These are phyloP conservation scores for Calidris pygmaea DNA, from an alignment of 2,113 vertebrate genomes.

Conservation along the genomic window DNA sequence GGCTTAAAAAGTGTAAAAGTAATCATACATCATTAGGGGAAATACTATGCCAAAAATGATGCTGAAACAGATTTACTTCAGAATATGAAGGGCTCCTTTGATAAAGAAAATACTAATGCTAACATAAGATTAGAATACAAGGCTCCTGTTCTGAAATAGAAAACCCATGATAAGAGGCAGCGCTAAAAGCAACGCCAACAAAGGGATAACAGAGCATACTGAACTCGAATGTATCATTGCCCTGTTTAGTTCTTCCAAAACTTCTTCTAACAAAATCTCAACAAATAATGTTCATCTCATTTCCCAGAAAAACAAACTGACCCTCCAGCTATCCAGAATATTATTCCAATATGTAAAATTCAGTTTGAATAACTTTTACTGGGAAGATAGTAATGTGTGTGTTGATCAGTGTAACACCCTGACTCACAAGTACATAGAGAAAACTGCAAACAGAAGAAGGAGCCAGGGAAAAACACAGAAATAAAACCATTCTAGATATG, in stretches of 20 bases:
- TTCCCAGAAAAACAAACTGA: neutral
- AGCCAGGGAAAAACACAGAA: neutral
- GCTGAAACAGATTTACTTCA: neutral
- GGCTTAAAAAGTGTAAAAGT: neutral
- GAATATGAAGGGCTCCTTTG: conserved; percentile 11
- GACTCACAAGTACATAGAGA: neutral
- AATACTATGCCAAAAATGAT: neutral
- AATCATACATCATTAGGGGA: neutral
- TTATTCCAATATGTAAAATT: neutral
- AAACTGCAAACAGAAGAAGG: neutral
- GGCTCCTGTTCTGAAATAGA: conserved; percentile 17
- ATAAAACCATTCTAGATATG: neutral
- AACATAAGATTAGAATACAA: neutral
- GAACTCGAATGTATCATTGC: neutral
- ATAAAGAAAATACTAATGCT: neutral
- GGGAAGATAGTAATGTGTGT: neutral
- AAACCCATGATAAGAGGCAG: neutral
- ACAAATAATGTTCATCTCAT: neutral
- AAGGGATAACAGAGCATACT: neutral
- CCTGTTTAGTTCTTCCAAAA: neutral
- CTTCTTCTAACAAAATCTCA: neutral
- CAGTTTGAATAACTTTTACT: neutral
- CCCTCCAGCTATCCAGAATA: neutral
- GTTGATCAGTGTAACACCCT: neutral
- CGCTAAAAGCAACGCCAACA: neutral